Base-by-base conservation (phyloP, 2,797 vertebrate species). In the Rousettus madagascariensis region DNA sequence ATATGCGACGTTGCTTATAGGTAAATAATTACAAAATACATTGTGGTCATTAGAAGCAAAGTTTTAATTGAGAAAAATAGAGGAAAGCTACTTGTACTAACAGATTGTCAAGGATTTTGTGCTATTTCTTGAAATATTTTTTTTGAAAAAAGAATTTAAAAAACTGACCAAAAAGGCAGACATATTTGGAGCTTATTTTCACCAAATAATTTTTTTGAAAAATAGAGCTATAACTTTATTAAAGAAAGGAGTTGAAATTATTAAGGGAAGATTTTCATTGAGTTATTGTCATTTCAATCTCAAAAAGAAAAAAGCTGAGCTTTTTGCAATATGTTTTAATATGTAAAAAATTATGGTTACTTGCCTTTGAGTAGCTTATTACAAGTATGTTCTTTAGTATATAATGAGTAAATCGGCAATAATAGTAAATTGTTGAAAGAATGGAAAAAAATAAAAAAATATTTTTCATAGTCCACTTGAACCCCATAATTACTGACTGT, bases 171-270 rank as follows among this genome's bases (percentile, higher is more conserved):
- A 49, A 53, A 75, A 51, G 17, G 1, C 63, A 89, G 36, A 53
- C 24, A 59, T 94, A 91, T 77, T 86, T 83, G 55, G 22, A 96
- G 24, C n/a, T 74, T 66, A 89, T 69, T 94, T 96, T 86, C 30
- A 94, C 12, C 30, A 83, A 86, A 71, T 94, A 91, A 75, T 61
- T 94, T 15, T 4, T 41, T 93, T 85, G 30, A 91, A 94, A 82
- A 83, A 38, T 46, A n/a, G 17, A 59, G 74, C 57, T 63, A 16
- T 30, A 41, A 87, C 36, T 74, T 82, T 96, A 46, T 41, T 72
- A n/a, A 79, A 85, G 16, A 33, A 57, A 22, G 49, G 15, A 95
- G 3, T 59, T 84, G 17, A 82, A 2, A 8, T 74, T 90, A 68
- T 80, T 74, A 84, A 66, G 38, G 8, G 36, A 33, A 90, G 65